A percentile compares a stretch with the other conserved stretches of the same genome.
Evolutionary conservation across 2,797 vertebrate genomes (phyloP).

Genomic region (Limnodromus scolopaceus): DNA sequence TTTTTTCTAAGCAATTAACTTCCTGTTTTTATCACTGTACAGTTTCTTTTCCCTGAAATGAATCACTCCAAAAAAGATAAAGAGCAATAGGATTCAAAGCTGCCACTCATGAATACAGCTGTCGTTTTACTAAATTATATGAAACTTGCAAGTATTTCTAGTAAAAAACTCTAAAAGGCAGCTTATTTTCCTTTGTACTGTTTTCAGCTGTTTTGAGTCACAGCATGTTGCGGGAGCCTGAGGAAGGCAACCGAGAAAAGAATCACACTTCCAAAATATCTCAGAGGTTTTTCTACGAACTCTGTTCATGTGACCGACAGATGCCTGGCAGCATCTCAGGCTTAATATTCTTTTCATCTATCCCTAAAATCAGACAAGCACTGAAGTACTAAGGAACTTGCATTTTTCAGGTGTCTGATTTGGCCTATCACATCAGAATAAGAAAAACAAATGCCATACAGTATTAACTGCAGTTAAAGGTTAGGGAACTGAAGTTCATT

Average conservation of each 20-base stretch:
- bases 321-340: neutral
- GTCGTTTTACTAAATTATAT: neutral
- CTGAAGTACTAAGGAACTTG: neutral
- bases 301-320: neutral
- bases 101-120: constrained; percentile 27
- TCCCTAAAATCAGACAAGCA: neutral
- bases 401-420: neutral
- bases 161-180: constrained; percentile 10
- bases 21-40: constrained; percentile 27
- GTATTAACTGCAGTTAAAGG: neutral
- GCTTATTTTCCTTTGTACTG: neutral
- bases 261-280: neutral
- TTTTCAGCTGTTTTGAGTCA: neutral
- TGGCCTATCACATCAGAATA: neutral
- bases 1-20: neutral
- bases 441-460: neutral
- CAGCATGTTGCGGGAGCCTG: neutral
- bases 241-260: neutral
- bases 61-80: constrained; percentile 36
- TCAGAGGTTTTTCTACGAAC: neutral
- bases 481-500: neutral
- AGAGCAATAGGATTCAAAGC: constrained; percentile 44
- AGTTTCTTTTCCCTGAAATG: constrained; percentile 37
- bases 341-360: neutral
- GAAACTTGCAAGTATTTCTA: constrained; percentile 39